Evolutionary conservation across 1,140 invertebrate species (phyloP).

Genomic region (Archegozetes longisetosus): DNA sequence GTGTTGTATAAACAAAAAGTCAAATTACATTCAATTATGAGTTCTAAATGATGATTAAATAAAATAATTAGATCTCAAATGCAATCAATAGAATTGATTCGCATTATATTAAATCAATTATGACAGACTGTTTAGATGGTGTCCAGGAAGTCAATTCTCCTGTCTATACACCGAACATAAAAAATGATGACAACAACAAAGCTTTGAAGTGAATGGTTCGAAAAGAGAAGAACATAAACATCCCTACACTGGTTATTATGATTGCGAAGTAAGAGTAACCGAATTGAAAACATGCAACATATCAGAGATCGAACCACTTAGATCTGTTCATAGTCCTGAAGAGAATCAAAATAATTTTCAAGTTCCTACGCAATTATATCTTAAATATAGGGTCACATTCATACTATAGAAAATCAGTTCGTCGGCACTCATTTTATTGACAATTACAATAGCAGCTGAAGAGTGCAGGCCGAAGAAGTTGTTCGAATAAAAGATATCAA

Average conservation of each 20-base stretch:
- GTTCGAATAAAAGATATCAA: neutral
- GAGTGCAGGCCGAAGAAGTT: no score
- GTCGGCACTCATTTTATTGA: no score
- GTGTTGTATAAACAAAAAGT: no score
- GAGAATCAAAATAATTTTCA: no score
- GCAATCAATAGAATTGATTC: constrained; percentile 1
- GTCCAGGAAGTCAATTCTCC: constrained; percentile 58
- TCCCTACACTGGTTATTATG: constrained; percentile 63
- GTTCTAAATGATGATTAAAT: no score
- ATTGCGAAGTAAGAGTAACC: constrained; percentile 72
- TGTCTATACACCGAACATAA: constrained; percentile 72
- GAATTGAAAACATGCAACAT: constrained; percentile 14
- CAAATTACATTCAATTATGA: no score
- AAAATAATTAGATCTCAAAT: neutral
- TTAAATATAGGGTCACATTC: no score
- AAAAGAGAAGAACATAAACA: constrained; percentile 62
- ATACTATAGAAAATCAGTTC: no score
- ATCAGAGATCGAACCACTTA: constrained; percentile 3
- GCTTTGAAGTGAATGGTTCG: constrained; percentile 52
- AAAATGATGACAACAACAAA: constrained; percentile 86
- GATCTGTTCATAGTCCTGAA: neutral
- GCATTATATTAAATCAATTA: constrained; percentile 47
- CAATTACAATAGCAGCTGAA: no score
- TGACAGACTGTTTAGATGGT: constrained; percentile 59
- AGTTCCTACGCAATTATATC: no score